Base-by-base conservation (phyloP, 2,888 invertebrate species). In the Phrixothrix hirtus region DNA sequence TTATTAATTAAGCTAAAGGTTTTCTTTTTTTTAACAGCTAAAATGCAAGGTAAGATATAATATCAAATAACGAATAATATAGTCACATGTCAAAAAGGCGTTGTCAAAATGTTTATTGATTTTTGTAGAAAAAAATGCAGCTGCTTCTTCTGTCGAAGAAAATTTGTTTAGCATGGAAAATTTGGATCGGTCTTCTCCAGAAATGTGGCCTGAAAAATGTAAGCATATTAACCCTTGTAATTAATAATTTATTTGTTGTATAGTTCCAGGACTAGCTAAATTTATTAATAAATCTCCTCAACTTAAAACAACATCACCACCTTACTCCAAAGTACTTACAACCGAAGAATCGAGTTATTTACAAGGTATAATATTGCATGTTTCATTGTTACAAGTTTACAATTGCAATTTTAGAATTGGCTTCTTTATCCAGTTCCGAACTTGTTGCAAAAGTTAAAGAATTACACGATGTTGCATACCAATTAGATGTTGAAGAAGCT, bases 171-270 rank as follows among this genome's bases (percentile, higher is more conserved):
- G 94, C 70, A 81, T 89, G 70, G 96, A 97, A 78, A 93, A 91
- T 72, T 78, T 97, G 64, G 95, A 95, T 76, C 83, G 96, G 64
- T 86, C 92, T n/a, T 96, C 96, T 1, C 96, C 96, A 21, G 95
- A 96, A 72, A 77, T 96, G 67, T 97, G 96, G 96, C 95, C 95
- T 14, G 95, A 95, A 76, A 90, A 92, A 79, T 90, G 95, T 94
- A 82, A 85, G 86, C 7, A 29, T 29, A 29, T 37, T 36, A 25
- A 53, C 6, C 43, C 54, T 35, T 54, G 30, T 34, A n/a, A n/a
- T n/a, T n/a, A n/a, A n/a, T 34, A 56, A 56, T 41, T 42, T 32
- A 21, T 25, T 29, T 17, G 35, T 30, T 42, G 55, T 70, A 62
- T 75, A 89, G 95, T 95, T 81, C 93, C 94, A 73, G 95, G 95